Percentiles rank a stretch among this genome's conserved stretches.
Evolutionary conservation across 1,140 invertebrate species (phyloP).

Genomic region (Antheraea mylitta): DNA sequence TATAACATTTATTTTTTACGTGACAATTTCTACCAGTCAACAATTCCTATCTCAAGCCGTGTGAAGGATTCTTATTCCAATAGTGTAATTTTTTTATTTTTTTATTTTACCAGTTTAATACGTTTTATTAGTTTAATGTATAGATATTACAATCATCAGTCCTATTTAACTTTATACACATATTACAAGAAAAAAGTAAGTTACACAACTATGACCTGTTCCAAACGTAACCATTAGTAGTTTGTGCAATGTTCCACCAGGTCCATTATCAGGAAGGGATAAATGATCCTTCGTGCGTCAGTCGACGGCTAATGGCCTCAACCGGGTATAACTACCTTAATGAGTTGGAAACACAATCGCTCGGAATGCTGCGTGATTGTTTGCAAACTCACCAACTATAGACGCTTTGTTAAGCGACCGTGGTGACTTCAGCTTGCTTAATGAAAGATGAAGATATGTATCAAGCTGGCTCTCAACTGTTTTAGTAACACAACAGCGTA

Average conservation of each 20-base stretch:
- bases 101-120: too few species aligned
- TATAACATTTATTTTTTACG: too few species aligned
- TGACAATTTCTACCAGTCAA: too few species aligned
- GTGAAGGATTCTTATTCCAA: too few species aligned
- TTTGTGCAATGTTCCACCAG: slow-evolving; percentile 6
- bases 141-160: too few species aligned
- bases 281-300: slow-evolving; percentile 6
- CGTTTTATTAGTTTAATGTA: too few species aligned
- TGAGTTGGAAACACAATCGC: slow-evolving; percentile 29
- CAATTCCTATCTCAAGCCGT: too few species aligned
- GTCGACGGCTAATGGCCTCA: background rate
- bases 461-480: background rate
- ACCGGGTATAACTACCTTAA: slow-evolving; percentile 16
- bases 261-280: slow-evolving; percentile 4
- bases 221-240: background rate
- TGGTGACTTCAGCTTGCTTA: background rate
- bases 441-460: background rate
- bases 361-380: slow-evolving; percentile 24
- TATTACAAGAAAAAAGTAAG: background rate
- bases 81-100: too few species aligned
- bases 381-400: slow-evolving; percentile 10
- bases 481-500: background rate
- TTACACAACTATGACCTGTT: background rate
- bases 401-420: background rate
- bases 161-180: too few species aligned